These are phyloP conservation scores for Amphilophus citrinellus DNA, from an alignment of 2,113 vertebrate species.

Conservation along the genomic window DNA sequence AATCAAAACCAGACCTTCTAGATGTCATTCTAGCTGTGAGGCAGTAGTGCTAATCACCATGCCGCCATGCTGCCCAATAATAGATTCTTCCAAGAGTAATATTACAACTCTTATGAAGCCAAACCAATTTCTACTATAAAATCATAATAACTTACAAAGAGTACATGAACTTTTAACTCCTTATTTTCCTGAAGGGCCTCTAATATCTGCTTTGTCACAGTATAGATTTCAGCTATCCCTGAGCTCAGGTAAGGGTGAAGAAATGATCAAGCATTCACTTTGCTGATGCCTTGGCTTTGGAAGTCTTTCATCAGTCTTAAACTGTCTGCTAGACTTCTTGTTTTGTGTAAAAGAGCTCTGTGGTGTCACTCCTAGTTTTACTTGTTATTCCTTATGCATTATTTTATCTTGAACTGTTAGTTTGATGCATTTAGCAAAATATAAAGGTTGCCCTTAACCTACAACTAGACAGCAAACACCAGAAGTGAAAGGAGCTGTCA, in stretches of 20 bases:
- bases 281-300: too few relatives aligned
- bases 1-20: too few relatives aligned
- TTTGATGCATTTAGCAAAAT: not conserved
- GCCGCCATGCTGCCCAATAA: too few relatives aligned
- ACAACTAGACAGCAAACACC: not conserved
- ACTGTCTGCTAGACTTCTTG: too few relatives aligned
- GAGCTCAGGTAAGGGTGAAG: not conserved
- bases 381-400: not conserved
- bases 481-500: not conserved
- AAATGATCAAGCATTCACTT: not conserved
- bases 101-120: not conserved
- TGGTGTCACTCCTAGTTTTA: not conserved
- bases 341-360: too few relatives aligned
- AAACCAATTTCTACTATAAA: not conserved
- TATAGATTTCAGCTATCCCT: not conserved
- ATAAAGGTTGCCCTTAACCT: not conserved
- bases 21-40: too few relatives aligned
- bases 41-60: too few relatives aligned
- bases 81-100: not conserved
- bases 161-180: not conserved
- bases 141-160: not conserved
- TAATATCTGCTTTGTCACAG: not conserved
- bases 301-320: not conserved
- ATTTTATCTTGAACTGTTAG: not conserved
- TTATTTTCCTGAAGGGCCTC: not conserved